Conservation (phyloP, 2,797 vertebrate genomes). For the Chromis chromis region DNA sequence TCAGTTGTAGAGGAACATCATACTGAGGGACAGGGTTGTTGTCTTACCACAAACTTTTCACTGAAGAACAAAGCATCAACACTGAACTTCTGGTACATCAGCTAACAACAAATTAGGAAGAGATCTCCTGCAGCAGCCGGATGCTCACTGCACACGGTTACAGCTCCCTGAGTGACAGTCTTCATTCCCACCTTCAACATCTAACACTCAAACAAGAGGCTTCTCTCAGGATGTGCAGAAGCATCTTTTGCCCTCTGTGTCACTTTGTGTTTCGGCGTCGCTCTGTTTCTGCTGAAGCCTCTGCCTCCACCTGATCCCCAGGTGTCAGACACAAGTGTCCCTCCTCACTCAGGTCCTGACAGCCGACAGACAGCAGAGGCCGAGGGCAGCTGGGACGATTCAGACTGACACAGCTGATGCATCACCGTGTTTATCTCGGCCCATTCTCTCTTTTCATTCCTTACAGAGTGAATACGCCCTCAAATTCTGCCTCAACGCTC, state of each 20-base stretch:
- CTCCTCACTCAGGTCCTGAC: constrained; percentile 52
- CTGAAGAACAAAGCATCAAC: too few species aligned
- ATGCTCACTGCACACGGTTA: constrained; percentile 16
- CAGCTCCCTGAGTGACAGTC: constrained; percentile 34
- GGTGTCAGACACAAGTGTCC: constrained; percentile 41
- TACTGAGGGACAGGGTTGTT: too few species aligned
- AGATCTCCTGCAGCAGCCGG: constrained; percentile 10
- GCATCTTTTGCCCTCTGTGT: constrained; percentile 39
- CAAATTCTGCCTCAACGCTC: neutral
- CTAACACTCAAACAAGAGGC: constrained; percentile 33
- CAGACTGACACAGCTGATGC: constrained; percentile 46
- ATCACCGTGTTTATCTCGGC: constrained; percentile 40
- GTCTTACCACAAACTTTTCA: too few species aligned
- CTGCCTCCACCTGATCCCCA: constrained; percentile 56
- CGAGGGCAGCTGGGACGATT: constrained; percentile 7
- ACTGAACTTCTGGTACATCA: neutral
- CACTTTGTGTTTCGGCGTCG: constrained; percentile 58
- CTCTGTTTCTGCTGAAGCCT: constrained; percentile 38
- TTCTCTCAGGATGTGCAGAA: constrained; percentile 14
- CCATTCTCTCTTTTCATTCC: neutral
- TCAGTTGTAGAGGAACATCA: too few species aligned
- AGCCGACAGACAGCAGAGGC: constrained; percentile 60
- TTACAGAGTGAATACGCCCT: neutral
- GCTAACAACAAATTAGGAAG: neutral
- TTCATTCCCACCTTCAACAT: constrained; percentile 36